phyloP scores from a whole-genome alignment of 92 coral and sea anemone genomes.

The Micromussa lordhowensis region DNA sequence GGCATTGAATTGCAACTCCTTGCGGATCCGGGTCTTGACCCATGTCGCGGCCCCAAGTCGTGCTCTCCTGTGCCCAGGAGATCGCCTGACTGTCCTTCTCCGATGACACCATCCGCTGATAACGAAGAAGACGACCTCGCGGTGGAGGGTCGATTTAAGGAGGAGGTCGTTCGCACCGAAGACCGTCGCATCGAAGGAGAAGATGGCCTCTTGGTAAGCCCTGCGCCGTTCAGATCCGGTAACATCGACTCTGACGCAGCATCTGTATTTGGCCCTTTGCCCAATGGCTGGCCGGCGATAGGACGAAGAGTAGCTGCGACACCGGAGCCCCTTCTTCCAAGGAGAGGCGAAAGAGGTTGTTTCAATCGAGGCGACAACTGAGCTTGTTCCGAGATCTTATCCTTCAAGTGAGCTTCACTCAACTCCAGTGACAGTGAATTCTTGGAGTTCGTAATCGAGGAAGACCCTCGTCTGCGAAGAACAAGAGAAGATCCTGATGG shows the following conservation, averaged over 20 bases:
- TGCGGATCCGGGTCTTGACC: constrained; percentile 35
- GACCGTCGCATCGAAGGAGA: constrained; percentile 30
- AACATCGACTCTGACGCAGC: constrained; percentile 13
- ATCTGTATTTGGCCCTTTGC: background rate
- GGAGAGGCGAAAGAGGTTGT: constrained; percentile 29
- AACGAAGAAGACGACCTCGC: constrained; percentile 13
- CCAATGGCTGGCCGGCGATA: background rate
- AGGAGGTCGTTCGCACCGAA: background rate
- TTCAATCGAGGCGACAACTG: constrained; percentile 47
- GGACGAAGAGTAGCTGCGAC: constrained; percentile 16
- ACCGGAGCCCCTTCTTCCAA: constrained; percentile 17
- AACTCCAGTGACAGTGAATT: constrained; percentile 16
- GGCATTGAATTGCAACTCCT: constrained; percentile 14
- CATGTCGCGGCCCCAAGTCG: constrained; percentile 22
- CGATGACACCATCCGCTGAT: background rate
- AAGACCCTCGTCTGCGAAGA: constrained; percentile 30
- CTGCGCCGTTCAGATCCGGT: constrained; percentile 29
- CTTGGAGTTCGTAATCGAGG: background rate
- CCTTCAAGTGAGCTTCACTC: constrained; percentile 30
- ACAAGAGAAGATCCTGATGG: constrained; percentile 2
- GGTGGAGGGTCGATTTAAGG: constrained; percentile 31
- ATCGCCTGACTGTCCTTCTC: constrained; percentile 1
- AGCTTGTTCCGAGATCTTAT: constrained; percentile 38
- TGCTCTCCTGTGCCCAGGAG: background rate
- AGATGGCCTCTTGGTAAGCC: background rate